Evolutionary conservation across 2,888 invertebrate genomes (phyloP), one percentile per base, ranked within the genome.

Genomic region (Polyommatus icarus): DNA sequence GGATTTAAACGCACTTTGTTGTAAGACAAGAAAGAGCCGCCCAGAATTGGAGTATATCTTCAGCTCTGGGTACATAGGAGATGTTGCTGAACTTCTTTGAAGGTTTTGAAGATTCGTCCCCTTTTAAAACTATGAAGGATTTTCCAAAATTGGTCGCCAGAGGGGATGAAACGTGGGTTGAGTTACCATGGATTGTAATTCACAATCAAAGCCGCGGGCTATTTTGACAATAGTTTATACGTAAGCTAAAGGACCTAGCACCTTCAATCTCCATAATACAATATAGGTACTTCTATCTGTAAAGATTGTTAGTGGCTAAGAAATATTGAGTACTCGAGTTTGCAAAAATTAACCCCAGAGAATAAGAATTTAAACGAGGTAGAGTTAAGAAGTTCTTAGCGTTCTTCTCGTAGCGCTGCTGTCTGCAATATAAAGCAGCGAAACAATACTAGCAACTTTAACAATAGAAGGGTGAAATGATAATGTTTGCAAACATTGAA

Each of bases 1-100:
- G 20, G 46, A 40, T 20, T 73, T 73, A 73, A 73, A 46, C 46
- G 10, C 20, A 24, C 73, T 67, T 67, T 67, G 67, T 67, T 20
- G 46, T 40, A 46, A 18, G 72, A 12, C 40, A 10, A 73, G 46
- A 73, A 20, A 10, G n/a, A 72, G 24, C 67, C 29, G 29, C 15
- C 29, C 67, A 67, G 24, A 67, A 67, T 67, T 67, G 29, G 67
- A 67, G 15, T 29, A 32, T 67, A 32, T 15, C 24, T 24, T 24
- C 4, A n/a, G n/a, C n/a, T 67, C 29, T 29, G 12, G 29, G 24
- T 8, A 20, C n/a, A 59, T 24, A 24, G 24, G 5, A 61, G 61
- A 24, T 61, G 24, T 24, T 8, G 12, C 12, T 61, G 61, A n/a
- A 24, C 61, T 12, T 46, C 46, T 46, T 46, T 12, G 46, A 46